Evolutionary conservation across 2,797 vertebrate species (phyloP), one percentile per base, ranked within the genome.

Genomic region (Pseudomugil tenellus): DNA sequence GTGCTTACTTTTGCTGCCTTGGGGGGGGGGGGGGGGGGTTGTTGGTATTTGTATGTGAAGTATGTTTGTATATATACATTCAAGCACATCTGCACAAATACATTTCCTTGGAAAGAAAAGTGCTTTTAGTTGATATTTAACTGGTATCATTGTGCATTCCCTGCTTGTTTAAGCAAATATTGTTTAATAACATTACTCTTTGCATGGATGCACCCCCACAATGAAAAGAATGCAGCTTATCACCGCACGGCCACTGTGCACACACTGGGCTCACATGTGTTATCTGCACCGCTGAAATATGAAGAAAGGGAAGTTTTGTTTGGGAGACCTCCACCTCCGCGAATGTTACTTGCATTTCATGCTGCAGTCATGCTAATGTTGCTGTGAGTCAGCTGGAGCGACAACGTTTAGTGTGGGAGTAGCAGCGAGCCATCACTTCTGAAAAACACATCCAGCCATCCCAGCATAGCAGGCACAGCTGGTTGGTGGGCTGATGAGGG

Each of bases 341-440:
- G 59, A 63, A 68, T 35, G 58, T 80, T 17, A 29, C 46, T 74
- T 58, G 65, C 37, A 83, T 79, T 61, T 83, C 35, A 23, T 70
- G 26, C 61, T 46, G 72, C 60, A 59, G 70, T 80, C 75, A 76
- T 67, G 70, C 70, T 76, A 80, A 79, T 71, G 78, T 67, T 43
- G 67, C 39, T 68, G 74, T 88, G 84, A 89, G 88, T 87, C 85
- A 89, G 76, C 85, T 77, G 83, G 75, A 81, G 75, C 57, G 85
- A 81, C 78, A 77, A 76, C 58, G 26, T 78, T 77, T 64, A 34
- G 84, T 78, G 87, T 86, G 88, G 90, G 86, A 85, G 91, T 77
- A 69, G 80, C 74, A 57, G 55, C 70, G 66, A 76, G 68, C 63
- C 70, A 46, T 89, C 83, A 83, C 80, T 86, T 89, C 89, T 77